phyloP scores from a whole-genome alignment of 2,797 vertebrate species.

The Pogonophryne albipinna region DNA sequence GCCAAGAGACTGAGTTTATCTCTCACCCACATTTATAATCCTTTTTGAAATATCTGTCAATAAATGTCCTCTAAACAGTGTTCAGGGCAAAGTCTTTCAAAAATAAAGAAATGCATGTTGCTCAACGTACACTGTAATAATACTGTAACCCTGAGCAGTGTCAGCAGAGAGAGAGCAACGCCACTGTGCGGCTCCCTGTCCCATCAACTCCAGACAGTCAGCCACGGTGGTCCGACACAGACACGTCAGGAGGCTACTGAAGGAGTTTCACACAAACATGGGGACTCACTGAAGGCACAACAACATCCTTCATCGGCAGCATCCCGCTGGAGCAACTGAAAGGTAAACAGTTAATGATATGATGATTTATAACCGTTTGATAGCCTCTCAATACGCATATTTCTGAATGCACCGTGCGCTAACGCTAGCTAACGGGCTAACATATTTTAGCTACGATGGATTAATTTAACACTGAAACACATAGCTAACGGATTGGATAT shows the following conservation, averaged over 20 bases:
- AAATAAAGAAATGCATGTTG: neutral
- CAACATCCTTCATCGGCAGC: slow-evolving; percentile 29
- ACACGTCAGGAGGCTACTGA: slow-evolving; percentile 69
- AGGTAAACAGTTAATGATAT: slow-evolving; percentile 46
- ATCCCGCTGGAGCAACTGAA: slow-evolving; percentile 41
- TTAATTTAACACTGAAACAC: neutral
- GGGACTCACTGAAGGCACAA: slow-evolving; percentile 51
- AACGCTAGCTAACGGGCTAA: slow-evolving; percentile 71
- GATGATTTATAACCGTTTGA: slow-evolving; percentile 2
- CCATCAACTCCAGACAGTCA: slow-evolving; percentile 47
- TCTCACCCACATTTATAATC: neutral
- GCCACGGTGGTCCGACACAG: slow-evolving; percentile 70
- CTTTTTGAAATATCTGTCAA: neutral
- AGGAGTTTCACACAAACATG: slow-evolving; percentile 63
- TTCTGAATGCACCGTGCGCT: slow-evolving; percentile 45
- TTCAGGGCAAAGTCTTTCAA: neutral
- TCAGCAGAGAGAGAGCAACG: slow-evolving; percentile 32
- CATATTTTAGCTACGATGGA: slow-evolving; percentile 12
- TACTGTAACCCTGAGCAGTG: neutral
- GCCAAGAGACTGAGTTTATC: neutral
- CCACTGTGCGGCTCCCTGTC: slow-evolving; percentile 60
- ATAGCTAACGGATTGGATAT: neutral
- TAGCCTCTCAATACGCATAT: slow-evolving; percentile 14
- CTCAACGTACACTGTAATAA: neutral
- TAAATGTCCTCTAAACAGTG: neutral